Percentiles rank a stretch among this genome's conserved stretches.
These are phyloP conservation scores for Leptothorax acervorum DNA, from an alignment of 2,888 invertebrate genomes.

Conservation along the genomic window DNA sequence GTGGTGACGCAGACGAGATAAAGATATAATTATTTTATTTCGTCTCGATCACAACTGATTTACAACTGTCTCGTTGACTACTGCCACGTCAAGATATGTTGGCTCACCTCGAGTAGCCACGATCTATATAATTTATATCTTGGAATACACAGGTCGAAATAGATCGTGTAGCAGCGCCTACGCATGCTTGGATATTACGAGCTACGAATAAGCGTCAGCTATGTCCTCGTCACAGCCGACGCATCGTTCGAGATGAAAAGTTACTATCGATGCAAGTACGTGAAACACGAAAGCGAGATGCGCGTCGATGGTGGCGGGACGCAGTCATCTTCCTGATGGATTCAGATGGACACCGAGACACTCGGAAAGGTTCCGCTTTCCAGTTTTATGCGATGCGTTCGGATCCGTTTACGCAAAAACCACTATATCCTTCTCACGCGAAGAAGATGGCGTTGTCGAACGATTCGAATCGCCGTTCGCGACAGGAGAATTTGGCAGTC, in stretches of 20 bases:
- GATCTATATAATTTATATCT: slow-evolving; percentile 5
- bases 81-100: not conserved
- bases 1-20: not conserved
- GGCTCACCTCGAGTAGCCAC: not conserved
- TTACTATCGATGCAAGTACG: slow-evolving; percentile 72
- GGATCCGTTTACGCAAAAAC: slow-evolving; percentile 77
- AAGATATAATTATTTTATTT: not conserved
- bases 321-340: slow-evolving; percentile 71
- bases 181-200: slow-evolving; percentile 88
- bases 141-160: slow-evolving; percentile 85
- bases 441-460: slow-evolving; percentile 69
- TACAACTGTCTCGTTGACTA: not conserved
- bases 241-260: slow-evolving; percentile 69
- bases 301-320: slow-evolving; percentile 79
- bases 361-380: not conserved
- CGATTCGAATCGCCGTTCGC: not conserved
- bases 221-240: slow-evolving; percentile 78
- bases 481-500: not conserved
- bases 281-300: slow-evolving; percentile 74
- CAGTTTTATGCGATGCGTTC: slow-evolving; percentile 76
- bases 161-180: slow-evolving; percentile 89
- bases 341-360: slow-evolving; percentile 49
- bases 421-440: slow-evolving; percentile 75
- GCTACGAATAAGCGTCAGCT: slow-evolving; percentile 61
- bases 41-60: not conserved